Evolutionary conservation across 2,888 invertebrate genomes (phyloP), one percentile per base, ranked within the genome.

Genomic region (Pachymerium ferrugineum): DNA sequence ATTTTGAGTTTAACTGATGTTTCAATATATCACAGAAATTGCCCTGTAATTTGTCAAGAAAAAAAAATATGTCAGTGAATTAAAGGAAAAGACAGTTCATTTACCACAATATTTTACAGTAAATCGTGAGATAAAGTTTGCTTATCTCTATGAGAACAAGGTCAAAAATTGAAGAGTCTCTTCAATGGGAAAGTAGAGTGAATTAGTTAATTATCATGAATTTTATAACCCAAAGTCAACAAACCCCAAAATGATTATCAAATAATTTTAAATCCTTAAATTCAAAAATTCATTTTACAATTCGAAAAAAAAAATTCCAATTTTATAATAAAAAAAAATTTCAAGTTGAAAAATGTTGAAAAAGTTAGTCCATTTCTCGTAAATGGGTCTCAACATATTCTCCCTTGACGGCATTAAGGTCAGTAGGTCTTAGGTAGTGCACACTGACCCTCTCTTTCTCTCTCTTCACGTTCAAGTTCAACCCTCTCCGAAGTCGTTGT

Each of bases 381-480:
- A 6, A 47, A 10, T 47, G 47, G 47, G 47, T 47, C 47, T 47
- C 4, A 47, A 47, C 47, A 47, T 47, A 22, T 47, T 47, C 12
- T 47, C n/a, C n/a, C 47, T 47, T 47, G 22, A 22, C 47, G 22
- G 47, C 47, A 47, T 47, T 47, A 47, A 47, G 47, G 47, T 47
- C 47, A 47, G 47, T 47, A 47, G 47, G 47, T 47, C 47, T 47
- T 47, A 47, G n/a, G 47, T 47, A 47, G 22, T 47, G 47, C 47
- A 47, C 47, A 47, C 22, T 47, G 47, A 47, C 47, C 47, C 47
- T 47, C 22, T 47, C 47, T 47, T 47, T 47, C 47, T 47, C 47
- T 22, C 47, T 47, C 47, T 47, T 47, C 47, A 47, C 47, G 47
- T 47, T 47, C 47, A 47, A 47, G 47, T 47, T 47, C 47, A 47